A percentile compares a stretch with the other conserved stretches of the same genome.
phyloP scores from a whole-genome alignment of 2,888 invertebrate species.

The Amblyteles armatorius region DNA sequence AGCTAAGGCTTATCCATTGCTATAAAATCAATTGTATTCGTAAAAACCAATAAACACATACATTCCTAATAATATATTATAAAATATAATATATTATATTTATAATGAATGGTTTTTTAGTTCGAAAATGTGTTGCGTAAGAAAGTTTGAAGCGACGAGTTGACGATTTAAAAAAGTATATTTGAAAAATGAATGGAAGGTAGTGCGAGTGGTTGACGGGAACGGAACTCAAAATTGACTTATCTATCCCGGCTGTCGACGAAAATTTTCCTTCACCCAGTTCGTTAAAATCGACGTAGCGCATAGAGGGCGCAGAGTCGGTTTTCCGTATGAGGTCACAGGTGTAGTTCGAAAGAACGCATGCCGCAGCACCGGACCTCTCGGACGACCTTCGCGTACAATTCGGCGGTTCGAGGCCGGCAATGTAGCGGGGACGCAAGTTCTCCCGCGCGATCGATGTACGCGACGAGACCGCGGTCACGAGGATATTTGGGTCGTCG shows the following conservation, averaged over 20 bases:
- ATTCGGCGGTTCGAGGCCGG: slow-evolving; percentile 69
- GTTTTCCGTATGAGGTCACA: slow-evolving; percentile 6
- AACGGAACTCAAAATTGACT: neutral
- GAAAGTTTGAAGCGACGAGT: no score
- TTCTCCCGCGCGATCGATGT: slow-evolving; percentile 60
- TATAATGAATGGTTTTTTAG: no score
- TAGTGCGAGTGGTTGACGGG: no score
- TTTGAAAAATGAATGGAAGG: neutral
- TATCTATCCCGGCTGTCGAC: neutral
- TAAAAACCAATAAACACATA: no score
- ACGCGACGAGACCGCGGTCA: slow-evolving; percentile 60
- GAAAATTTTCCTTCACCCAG: neutral
- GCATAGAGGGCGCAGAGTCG: neutral
- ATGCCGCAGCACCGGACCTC: slow-evolving; percentile 28
- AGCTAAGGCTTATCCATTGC: no score
- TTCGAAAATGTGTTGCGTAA: no score
- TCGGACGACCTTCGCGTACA: slow-evolving; percentile 69
- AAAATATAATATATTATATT: no score
- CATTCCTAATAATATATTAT: no score
- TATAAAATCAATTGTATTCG: no score
- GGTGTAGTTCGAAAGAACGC: neutral
- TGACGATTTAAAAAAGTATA: neutral
- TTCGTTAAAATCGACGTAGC: no score
- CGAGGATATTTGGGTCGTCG: slow-evolving; percentile 69
- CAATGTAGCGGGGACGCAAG: slow-evolving; percentile 45